Evolutionary conservation across 2,113 vertebrate genomes (phyloP).

Genomic region (Rhabdomys dilectus): DNA sequence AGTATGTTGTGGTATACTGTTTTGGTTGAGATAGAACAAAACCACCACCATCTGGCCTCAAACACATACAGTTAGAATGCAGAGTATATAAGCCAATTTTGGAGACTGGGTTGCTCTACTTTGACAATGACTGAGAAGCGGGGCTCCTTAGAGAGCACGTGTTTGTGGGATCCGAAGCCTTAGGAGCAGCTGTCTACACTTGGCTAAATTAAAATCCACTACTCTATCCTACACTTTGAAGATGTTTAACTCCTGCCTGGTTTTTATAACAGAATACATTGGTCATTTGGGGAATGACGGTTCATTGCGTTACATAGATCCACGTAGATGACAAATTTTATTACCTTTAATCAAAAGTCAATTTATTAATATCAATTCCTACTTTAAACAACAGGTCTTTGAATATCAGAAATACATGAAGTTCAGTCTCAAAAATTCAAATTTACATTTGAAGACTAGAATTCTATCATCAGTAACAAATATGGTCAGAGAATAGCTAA

Average conservation of each 20-base stretch:
- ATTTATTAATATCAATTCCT: slow-evolving; percentile 17
- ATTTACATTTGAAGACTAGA: slow-evolving; percentile 31
- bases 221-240: not conserved
- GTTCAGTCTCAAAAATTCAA: slow-evolving; percentile 55
- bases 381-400: not conserved
- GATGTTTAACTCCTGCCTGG: not conserved
- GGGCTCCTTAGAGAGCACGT: slow-evolving; percentile 16
- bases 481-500: not conserved
- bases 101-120: not conserved
- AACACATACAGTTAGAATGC: not conserved
- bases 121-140: not conserved
- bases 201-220: slow-evolving; percentile 13
- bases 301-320: not conserved
- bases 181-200: not conserved
- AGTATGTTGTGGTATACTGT: not conserved
- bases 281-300: not conserved
- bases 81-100: not conserved
- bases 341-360: not conserved
- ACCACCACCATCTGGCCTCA: not conserved
- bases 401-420: slow-evolving; percentile 23
- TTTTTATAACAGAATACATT: slow-evolving; percentile 30
- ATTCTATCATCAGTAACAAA: slow-evolving; percentile 35
- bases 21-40: not conserved
- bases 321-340: not conserved
- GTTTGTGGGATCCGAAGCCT: slow-evolving; percentile 10